phyloP scores from a whole-genome alignment of 2,888 invertebrate species.

The Agriopis leucophaearia region DNA sequence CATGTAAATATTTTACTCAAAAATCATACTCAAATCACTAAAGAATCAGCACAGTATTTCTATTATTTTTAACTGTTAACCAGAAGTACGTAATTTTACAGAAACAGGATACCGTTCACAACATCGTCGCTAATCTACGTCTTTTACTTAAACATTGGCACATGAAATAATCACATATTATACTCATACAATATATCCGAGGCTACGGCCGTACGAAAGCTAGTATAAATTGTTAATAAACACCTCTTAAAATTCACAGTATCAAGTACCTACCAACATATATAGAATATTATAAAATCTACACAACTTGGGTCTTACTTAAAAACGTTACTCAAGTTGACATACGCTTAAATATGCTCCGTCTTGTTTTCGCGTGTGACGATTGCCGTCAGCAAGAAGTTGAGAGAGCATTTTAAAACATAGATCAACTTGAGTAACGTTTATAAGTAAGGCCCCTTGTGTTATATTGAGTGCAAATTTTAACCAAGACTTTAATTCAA shows the following conservation, averaged over 20 bases:
- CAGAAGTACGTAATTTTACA: not conserved
- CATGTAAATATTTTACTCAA: no score
- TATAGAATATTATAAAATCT: conserved; percentile 70
- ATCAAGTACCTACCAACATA: conserved; percentile 68
- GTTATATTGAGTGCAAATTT: conserved; percentile 36
- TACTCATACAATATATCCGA: conserved; percentile 66
- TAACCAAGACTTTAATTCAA: conserved; percentile 15
- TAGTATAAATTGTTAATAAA: conserved; percentile 54
- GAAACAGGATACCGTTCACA: conserved; percentile 37
- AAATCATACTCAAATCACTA: no score
- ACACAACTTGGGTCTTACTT: no score
- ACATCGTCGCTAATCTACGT: conserved; percentile 61
- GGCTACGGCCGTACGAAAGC: conserved; percentile 64
- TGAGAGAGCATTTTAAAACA: no score
- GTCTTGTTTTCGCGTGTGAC: no score
- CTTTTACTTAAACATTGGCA: conserved; percentile 81
- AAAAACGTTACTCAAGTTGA: no score
- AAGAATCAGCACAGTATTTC: no score
- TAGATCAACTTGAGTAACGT: no score
- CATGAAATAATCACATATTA: conserved; percentile 78
- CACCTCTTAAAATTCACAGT: conserved; percentile 63
- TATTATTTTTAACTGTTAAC: not conserved
- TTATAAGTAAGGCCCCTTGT: no score
- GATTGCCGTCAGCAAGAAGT: no score
- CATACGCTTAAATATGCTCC: no score